Percentiles rank a stretch among this genome's conserved stretches.
Evolutionary conservation across 2,888 invertebrate genomes (phyloP).

Genomic region (Drosophila atripex): DNA sequence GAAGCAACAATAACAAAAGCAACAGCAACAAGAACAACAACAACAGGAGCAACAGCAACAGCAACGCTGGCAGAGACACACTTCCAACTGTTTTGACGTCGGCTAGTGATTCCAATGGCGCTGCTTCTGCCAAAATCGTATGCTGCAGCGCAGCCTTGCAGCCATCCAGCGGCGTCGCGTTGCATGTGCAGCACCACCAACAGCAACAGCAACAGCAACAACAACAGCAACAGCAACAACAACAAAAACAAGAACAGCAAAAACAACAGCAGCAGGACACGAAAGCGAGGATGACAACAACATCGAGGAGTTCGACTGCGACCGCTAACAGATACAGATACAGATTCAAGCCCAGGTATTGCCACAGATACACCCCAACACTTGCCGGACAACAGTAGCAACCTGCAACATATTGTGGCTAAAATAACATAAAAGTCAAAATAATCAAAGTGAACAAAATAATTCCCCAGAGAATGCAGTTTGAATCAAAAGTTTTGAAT

Average conservation of each 20-base stretch:
- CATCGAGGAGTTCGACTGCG: slow-evolving; percentile 20
- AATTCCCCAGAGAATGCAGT: not conserved
- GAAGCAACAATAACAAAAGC: slow-evolving; percentile 34
- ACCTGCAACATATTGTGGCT: slow-evolving; percentile 54
- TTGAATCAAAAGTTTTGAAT: not conserved
- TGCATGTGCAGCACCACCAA: slow-evolving; percentile 72
- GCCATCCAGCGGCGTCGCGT: slow-evolving; percentile 66
- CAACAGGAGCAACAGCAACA: slow-evolving; percentile 26
- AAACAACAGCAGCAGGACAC: slow-evolving; percentile 46
- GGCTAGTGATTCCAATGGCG: slow-evolving; percentile 70
- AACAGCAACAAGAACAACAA: slow-evolving; percentile 26
- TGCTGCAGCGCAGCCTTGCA: slow-evolving; percentile 58
- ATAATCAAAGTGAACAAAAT: slow-evolving; percentile 3
- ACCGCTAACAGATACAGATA: slow-evolving; percentile 54
- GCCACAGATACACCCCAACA: slow-evolving; percentile 47
- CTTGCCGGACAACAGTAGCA: slow-evolving; percentile 28
- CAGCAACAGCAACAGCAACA: slow-evolving; percentile 2
- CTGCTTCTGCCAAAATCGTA: slow-evolving; percentile 34
- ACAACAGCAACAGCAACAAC: not conserved
- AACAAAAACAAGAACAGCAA: slow-evolving; percentile 34
- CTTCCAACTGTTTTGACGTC: slow-evolving; percentile 80
- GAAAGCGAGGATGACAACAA: slow-evolving; percentile 48
- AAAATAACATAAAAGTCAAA: slow-evolving; percentile 9
- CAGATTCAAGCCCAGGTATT: slow-evolving; percentile 47
- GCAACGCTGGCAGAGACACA: slow-evolving; percentile 66